Evolutionary conservation across 1,140 invertebrate genomes (phyloP), one percentile per base, ranked within the genome.

Genomic region (Periplaneta americana): DNA sequence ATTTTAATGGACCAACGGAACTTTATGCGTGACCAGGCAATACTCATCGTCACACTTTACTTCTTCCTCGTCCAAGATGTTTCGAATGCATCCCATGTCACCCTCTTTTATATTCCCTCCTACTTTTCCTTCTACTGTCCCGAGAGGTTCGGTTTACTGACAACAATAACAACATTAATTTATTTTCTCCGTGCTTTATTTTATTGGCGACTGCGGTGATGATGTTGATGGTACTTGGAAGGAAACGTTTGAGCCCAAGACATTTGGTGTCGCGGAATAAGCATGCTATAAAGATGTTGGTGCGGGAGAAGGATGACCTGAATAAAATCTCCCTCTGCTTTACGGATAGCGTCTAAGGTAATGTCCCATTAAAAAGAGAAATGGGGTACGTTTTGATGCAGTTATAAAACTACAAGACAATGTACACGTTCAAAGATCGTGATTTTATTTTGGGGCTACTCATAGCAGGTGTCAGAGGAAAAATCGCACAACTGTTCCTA

Each of bases 151-250:
- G n/a, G 13, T 78, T 78, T 78, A 78, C 37, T 78, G 76, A 78
- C 34, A 78, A 78, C 76, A 78, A 78, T 78, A 78, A 78, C 76
- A 39, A 36, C 76, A 78, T 39, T 78, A 78, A 78, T 78, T 78
- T 39, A 34, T 78, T 78, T 78, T 78, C 22, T 28, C 28, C 9
- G 48, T 28, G 48, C 9, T 66, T 66, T 66, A 66, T n/a, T 66
- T 66, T 66, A 66, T 66, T 66, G 48, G 48, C 22, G 11, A 66
- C 48, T 66, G 13, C 48, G 22, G 48, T 8, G 48, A 66, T 28
- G 48, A 28, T 28, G 48, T 66, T 28, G 22, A n/a, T 28, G 48
- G 48, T 28, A n/a, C 22, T 66, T 28, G 6, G 48, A 66, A 66
- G 22, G n/a, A 66, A 28, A 8, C 48, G 48, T n/a, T 28, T n/a